These are phyloP conservation scores for Percopsis transmontana DNA, from an alignment of 2,113 vertebrate genomes.

Conservation along the genomic window DNA sequence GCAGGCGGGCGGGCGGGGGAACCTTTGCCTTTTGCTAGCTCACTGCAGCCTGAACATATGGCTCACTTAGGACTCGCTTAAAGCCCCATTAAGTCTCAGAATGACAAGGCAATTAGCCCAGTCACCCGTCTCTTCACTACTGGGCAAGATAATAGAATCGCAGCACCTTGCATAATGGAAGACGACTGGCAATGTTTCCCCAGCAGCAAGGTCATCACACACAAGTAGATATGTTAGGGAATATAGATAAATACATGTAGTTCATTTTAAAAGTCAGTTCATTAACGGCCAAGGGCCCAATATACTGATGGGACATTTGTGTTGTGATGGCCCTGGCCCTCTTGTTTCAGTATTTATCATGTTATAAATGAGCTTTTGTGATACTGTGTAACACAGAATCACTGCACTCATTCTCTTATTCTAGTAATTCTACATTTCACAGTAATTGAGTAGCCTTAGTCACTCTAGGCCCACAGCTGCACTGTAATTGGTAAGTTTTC, in stretches of 20 bases:
- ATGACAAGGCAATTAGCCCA: conserved; percentile 23
- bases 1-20: background rate
- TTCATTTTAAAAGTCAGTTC: background rate
- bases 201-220: background rate
- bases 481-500: too few species aligned
- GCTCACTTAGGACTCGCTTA: conserved; percentile 2
- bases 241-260: background rate
- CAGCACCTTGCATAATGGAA: conserved; percentile 2
- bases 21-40: background rate
- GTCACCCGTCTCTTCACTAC: conserved; percentile 6
- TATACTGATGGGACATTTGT: conserved; percentile 1
- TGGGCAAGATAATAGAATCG: conserved; percentile 19
- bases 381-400: too few species aligned
- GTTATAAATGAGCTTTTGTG: too few species aligned
- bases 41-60: conserved; percentile 1
- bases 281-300: background rate
- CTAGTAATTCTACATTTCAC: background rate
- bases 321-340: too few species aligned
- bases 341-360: too few species aligned
- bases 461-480: background rate
- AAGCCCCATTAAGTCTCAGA: conserved; percentile 19
- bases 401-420: too few species aligned
- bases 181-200: background rate
- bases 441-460: background rate
- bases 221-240: background rate